Evolutionary conservation across 2,797 vertebrate species (phyloP), one percentile per base, ranked within the genome.

Genomic region (Danionella dracula): DNA sequence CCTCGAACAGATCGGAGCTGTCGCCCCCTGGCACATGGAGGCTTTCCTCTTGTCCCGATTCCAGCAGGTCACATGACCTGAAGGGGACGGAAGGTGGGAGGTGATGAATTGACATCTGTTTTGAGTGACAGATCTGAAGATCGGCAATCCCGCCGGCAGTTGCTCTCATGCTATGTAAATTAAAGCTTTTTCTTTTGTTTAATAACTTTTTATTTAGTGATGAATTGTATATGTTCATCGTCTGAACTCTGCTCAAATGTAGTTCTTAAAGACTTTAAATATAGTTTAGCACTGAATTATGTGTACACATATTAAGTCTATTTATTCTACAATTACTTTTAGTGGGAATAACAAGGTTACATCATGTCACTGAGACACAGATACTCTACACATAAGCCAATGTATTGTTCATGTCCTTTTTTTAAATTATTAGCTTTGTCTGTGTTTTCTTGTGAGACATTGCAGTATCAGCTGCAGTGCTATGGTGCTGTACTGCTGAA

Each of bases 101-200:
- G 63, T 55, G 59, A 71, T 76, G 73, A 72, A 59, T 71, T 71
- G 68, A 55, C 76, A 75, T 66, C 65, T 59, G 68, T 59, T 69
- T 27, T 54, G 60, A 73, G 60, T 70, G 73, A 76, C 65, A 50
- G 61, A 57, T 72, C 61, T 77, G 71, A 74, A 66, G 61, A 56
- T 41, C 27, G 66, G 68, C 71, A 53, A 68, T 56, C 49, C 59
- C 71, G 50, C 55, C 5, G 71, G 71, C 68, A 13, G 31, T 21
- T 27, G 42, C 53, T 62, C 34, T 68, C 64, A 65, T 57, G 38
- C 32, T n/a, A 6, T 3, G 6, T 27, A 37, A 17, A n/a, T 48
- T 20, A 44, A 42, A 12, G 12, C 8, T 7, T 10, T 20, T 5
- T n/a, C n/a, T 45, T 45, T 45, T 45, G 12, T 19, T 37, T 4